Conservation (phyloP, 2,888 invertebrate species). For the Cryptophagus acutangulus region DNA sequence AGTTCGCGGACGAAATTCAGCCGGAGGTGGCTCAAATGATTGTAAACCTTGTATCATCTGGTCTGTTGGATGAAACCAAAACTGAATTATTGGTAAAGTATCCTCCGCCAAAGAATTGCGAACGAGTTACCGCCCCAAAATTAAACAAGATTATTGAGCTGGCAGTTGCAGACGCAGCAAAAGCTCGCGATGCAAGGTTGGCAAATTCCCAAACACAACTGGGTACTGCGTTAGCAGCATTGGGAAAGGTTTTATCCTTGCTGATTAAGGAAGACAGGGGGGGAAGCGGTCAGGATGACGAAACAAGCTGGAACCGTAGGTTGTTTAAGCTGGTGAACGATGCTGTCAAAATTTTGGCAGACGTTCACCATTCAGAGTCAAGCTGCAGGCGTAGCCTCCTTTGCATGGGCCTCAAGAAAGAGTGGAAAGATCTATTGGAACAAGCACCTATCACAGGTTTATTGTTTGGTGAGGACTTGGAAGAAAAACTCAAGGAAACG, state of each 20-base stretch:
- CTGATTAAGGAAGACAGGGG: neutral
- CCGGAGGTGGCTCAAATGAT: too few relatives aligned
- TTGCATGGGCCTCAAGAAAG: constrained; percentile 1
- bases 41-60: too few relatives aligned
- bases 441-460: neutral
- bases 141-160: neutral
- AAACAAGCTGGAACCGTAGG: too few relatives aligned
- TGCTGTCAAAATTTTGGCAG: neutral
- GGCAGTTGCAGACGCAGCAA: neutral
- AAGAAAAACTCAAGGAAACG: neutral
- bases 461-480: constrained; percentile 3
- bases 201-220: neutral
- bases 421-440: neutral
- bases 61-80: too few relatives aligned
- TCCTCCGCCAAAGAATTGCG: neutral
- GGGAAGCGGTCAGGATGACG: too few relatives aligned
- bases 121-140: neutral
- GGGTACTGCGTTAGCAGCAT: neutral
- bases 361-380: neutral
- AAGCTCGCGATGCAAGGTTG: neutral
- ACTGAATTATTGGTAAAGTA: too few relatives aligned
- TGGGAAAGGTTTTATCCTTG: neutral
- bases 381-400: neutral
- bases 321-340: neutral
- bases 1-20: too few relatives aligned